Percentiles rank a stretch among this genome's conserved stretches.
These are phyloP conservation scores for Pachycephala philippinensis DNA, from an alignment of 2,113 vertebrate genomes.

Conservation along the genomic window DNA sequence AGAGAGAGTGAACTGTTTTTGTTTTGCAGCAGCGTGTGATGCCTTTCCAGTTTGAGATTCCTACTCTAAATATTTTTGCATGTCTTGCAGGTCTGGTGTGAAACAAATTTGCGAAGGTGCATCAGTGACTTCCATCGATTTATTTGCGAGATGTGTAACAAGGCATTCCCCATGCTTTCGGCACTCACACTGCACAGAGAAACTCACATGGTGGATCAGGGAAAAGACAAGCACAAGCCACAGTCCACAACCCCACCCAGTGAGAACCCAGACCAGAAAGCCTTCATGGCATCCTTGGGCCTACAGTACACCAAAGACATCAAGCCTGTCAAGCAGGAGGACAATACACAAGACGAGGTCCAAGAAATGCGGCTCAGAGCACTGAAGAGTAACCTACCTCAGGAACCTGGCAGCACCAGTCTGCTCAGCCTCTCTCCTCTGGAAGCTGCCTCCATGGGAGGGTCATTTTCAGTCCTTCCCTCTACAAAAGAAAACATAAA, in stretches of 20 bases:
- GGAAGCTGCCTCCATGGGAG: constrained; percentile 75
- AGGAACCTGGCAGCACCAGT: constrained; percentile 77
- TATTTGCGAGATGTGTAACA: constrained; percentile 90
- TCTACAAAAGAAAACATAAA: constrained; percentile 80
- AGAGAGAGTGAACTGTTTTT: not conserved
- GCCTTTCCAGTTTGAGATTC: not conserved
- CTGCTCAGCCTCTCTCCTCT: constrained; percentile 81
- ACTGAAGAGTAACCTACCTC: constrained; percentile 86
- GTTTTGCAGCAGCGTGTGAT: not conserved
- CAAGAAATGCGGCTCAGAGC: constrained; percentile 86
- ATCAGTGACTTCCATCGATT: constrained; percentile 92
- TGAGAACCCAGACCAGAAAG: constrained; percentile 72
- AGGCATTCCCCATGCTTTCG: constrained; percentile 89
- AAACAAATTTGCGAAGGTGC: constrained; percentile 92
- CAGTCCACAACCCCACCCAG: not conserved
- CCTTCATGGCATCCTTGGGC: constrained; percentile 86
- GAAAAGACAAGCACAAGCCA: constrained; percentile 48
- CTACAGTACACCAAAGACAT: constrained; percentile 85
- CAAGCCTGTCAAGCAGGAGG: constrained; percentile 74
- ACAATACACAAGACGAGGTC: constrained; percentile 80
- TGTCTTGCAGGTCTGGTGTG: constrained; percentile 90
- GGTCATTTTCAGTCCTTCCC: constrained; percentile 81
- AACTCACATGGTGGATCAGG: constrained; percentile 62
- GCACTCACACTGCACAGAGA: constrained; percentile 86
- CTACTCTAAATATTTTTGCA: not conserved